Evolutionary conservation across 1,140 invertebrate genomes (phyloP).

Genomic region (Zaprionus nigranus): DNA sequence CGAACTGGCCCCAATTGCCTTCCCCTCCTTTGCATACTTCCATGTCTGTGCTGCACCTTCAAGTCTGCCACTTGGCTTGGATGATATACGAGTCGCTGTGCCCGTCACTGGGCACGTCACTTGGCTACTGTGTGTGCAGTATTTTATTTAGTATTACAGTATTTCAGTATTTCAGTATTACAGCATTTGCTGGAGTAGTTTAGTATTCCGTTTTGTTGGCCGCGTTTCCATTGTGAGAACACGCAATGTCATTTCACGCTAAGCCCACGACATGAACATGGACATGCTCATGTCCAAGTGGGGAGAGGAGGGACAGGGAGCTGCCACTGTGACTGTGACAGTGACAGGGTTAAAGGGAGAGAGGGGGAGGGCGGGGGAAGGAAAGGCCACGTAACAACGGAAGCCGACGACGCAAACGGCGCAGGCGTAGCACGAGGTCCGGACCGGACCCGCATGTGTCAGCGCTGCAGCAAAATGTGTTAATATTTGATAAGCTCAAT

Average conservation of each 20-base stretch:
- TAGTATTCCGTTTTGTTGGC: constrained; percentile 30
- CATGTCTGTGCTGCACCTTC: not conserved
- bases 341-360: constrained; percentile 5
- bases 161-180: not conserved
- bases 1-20: not conserved
- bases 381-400: constrained; percentile 67
- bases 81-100: constrained; percentile 59
- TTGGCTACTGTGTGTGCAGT: constrained; percentile 60
- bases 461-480: constrained; percentile 76
- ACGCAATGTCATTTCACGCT: constrained; percentile 78
- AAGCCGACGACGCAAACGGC: constrained; percentile 48
- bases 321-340: constrained; percentile 8
- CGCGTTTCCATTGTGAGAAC: constrained; percentile 50
- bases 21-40: no score
- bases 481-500: constrained; percentile 83
- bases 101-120: constrained; percentile 1
- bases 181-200: not conserved
- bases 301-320: not conserved
- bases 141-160: constrained; percentile 5
- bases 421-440: constrained; percentile 39
- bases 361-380: not conserved
- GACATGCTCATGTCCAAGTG: constrained; percentile 44
- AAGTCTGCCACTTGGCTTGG: not conserved
- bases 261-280: constrained; percentile 51
- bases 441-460: constrained; percentile 57